These are phyloP conservation scores for Zeugodacus cucurbitae DNA, from an alignment of 1,140 invertebrate genomes.

Conservation along the genomic window DNA sequence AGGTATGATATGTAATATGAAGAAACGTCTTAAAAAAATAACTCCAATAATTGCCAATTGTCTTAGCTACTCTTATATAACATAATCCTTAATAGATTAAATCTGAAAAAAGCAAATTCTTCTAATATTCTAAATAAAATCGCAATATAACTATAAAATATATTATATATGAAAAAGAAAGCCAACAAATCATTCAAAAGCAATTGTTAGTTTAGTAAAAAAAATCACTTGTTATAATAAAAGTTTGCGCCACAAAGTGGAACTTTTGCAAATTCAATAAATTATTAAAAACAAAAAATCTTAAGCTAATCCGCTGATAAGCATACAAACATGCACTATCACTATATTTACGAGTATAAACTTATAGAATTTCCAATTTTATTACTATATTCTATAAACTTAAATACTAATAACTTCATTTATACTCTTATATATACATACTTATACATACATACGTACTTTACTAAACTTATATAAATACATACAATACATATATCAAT, in stretches of 20 bases:
- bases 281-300: neutral
- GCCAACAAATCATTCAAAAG: neutral
- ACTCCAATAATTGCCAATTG: constrained; percentile 27
- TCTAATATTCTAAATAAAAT: neutral
- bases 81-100: neutral
- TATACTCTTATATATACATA: neutral
- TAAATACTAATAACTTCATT: neutral
- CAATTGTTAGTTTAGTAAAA: constrained; percentile 9
- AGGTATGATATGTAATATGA: neutral
- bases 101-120: neutral
- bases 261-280: constrained; percentile 13
- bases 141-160: neutral
- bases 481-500: neutral
- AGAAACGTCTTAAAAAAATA: neutral
- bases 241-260: neutral
- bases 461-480: neutral
- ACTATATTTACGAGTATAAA: neutral
- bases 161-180: neutral
- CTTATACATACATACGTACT: neutral
- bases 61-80: constrained; percentile 1
- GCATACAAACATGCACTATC: neutral
- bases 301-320: neutral
- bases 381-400: neutral
- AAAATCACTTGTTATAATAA: constrained; percentile 28
- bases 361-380: neutral